phyloP scores from a whole-genome alignment of 2,797 vertebrate species.

The Pelobates cultripes region DNA sequence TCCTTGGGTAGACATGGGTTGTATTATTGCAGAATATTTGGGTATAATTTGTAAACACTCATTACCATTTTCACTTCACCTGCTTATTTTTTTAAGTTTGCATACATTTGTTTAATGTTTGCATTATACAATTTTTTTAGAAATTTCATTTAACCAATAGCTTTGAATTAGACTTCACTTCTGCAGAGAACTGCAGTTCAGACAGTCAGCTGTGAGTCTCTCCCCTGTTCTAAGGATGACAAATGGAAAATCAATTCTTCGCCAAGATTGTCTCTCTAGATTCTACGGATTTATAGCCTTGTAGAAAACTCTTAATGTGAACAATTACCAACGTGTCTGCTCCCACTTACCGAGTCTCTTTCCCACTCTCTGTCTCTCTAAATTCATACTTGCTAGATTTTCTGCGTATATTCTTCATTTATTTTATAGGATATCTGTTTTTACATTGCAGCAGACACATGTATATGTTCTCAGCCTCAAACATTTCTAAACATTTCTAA shows the following conservation, averaged over 20 bases:
- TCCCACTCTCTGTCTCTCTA: conserved; percentile 11
- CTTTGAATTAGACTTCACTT: conserved; percentile 28
- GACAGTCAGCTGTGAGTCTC: conserved; percentile 39
- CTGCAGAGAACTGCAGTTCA: conserved; percentile 22
- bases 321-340: conserved; percentile 56
- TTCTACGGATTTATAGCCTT: conserved; percentile 52
- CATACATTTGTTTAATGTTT: too few relatives aligned
- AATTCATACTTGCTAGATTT: conserved; percentile 22
- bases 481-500: too few relatives aligned
- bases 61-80: too few relatives aligned
- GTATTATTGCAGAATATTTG: too few relatives aligned
- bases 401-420: conserved; percentile 22
- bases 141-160: conserved; percentile 30
- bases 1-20: too few relatives aligned
- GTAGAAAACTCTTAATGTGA: conserved; percentile 56
- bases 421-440: background rate
- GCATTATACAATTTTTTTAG: too few relatives aligned
- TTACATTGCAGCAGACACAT: too few relatives aligned
- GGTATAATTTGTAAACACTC: too few relatives aligned
- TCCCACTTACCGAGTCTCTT: conserved; percentile 40
- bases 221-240: conserved; percentile 51
- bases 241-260: conserved; percentile 56
- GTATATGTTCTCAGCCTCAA: too few relatives aligned
- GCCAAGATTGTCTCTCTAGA: conserved; percentile 52
- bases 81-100: too few relatives aligned